Percentiles rank a stretch among this genome's conserved stretches.
Conservation (phyloP, 92 coral and sea anemone species). For the Anthopleura xanthogrammica region DNA sequence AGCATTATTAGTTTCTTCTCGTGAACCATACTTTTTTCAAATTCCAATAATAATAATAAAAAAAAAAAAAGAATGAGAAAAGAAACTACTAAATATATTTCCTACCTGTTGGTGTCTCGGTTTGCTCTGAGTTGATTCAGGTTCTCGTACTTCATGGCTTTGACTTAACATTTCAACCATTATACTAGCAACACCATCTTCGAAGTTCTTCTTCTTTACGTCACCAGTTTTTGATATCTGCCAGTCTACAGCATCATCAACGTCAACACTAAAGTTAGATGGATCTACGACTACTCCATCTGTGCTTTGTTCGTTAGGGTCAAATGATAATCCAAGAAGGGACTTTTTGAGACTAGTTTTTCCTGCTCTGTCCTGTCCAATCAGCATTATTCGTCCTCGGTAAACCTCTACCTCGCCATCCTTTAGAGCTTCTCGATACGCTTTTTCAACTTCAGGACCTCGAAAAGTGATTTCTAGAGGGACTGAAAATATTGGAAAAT, state of each 20-base stretch:
- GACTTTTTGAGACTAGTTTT: conserved; percentile 89
- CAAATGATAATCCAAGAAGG: conserved; percentile 18
- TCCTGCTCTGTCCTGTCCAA: conserved; percentile 94
- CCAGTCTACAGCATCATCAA: conserved; percentile 70
- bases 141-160: no score
- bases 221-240: conserved; percentile 58
- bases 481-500: conserved; percentile 11
- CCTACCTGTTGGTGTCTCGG: background rate
- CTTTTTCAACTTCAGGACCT: conserved; percentile 73
- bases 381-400: conserved; percentile 85
- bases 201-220: conserved; percentile 53
- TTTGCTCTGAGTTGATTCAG: no score
- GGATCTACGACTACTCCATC: conserved; percentile 84
- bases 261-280: conserved; percentile 65
- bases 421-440: conserved; percentile 67
- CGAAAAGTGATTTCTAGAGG: conserved; percentile 78
- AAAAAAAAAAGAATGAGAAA: no score
- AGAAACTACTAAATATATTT: no score
- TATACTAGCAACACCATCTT: conserved; percentile 70
- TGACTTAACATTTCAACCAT: conserved; percentile 60
- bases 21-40: no score
- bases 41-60: no score
- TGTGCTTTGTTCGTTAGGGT: conserved; percentile 69
- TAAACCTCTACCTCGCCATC: conserved; percentile 70
- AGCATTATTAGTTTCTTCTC: no score